Evolutionary conservation across 2,113 vertebrate genomes (phyloP), one percentile per base, ranked within the genome.

Genomic region (Chaenocephalus aceratus): DNA sequence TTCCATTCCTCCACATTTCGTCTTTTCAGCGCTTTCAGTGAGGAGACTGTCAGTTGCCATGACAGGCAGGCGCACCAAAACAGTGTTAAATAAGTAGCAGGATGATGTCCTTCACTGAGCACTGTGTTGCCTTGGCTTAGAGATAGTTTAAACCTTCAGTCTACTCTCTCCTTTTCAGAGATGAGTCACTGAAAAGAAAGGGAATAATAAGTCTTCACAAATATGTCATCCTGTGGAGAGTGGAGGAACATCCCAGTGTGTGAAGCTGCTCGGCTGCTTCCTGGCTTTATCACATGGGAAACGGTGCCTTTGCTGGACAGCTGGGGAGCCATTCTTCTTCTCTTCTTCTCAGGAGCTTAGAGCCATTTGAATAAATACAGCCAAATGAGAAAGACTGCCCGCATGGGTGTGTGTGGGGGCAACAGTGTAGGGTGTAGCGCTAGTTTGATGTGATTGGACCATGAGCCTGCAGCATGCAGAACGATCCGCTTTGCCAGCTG

Each of bases 1-100:
- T 94, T 92, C 89, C 91, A 90, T 91, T 89, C 92, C 89, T 65
- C 82, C 83, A 79, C 86, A 75, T 79, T 84, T 87, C 34, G 68
- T 84, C 82, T 83, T 75, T 87, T 76, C 82, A 59, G 65, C 0
- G 11, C 10, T 18, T 74, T 78, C 83, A 59, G 8, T 14, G 79
- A 86, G 84, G 44, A 58, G 76, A 80, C 87, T 72, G 83, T 90
- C 88, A 91, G 83, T 84, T 81, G 65, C 84, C 77, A 80, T 84
- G 90, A 90, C 83, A 85, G 80, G 75, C 83, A 63, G 84, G 52
- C 83, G 3, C 66, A 75, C 59, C 48, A 13, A 80, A 83, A 80
- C 67, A 62, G 65, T 85, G 77, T 89, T 82, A 90, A 91, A 92
- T 87, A 62, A 85, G 82, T 75, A 77, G 75, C 86, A 67, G 85